Evolutionary conservation across 2,797 vertebrate genomes (phyloP), one percentile per base, ranked within the genome.

Genomic region (Halcyon badia): DNA sequence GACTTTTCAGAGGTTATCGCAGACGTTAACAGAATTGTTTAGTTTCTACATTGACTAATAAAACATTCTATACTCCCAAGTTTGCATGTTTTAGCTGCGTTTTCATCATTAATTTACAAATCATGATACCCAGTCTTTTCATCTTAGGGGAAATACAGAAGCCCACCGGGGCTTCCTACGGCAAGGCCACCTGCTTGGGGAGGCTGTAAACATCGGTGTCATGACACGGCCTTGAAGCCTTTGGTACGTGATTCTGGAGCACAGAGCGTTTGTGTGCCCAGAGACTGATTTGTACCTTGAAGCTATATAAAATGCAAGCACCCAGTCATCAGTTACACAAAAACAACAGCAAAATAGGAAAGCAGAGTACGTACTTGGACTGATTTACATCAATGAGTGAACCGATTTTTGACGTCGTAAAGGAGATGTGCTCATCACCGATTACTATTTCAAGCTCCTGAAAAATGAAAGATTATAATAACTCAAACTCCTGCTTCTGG

Each of bases 361-460:
- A 86, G 41, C 52, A 80, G 16, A n/a, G 57, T 49, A 99, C 99
- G 85, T 98, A 99, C 99, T 99, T 99, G 60, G 99, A 99, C 90
- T 99, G 99, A 97, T 99, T 99, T 85, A 99, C 99, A 37, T 99
- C 99, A 85, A 99, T 99, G 97, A 99, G 98, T 25, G 99, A 99
- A 88, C 99, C 99, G 4, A 99, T 99, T 98, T 99, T 99, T 92
- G 99, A 99, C 3, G 99, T 99, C 72, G 99, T 99, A 95, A 99
- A 99, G 89, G 99, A 99, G 98, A 99, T 99, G 96, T 99, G 99
- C 83, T 99, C 99, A 2, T 99, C 99, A 35, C 99, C 99, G 7
- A 99, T 99, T 87, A 99, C 99, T 21, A 99, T 99, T 97, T 99
- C 99, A 84, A 99, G 98, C 94, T 99, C 99, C 99, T 99, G 92